These are phyloP conservation scores for Torymus tubicola DNA, from an alignment of 2,888 invertebrate species.

Conservation along the genomic window DNA sequence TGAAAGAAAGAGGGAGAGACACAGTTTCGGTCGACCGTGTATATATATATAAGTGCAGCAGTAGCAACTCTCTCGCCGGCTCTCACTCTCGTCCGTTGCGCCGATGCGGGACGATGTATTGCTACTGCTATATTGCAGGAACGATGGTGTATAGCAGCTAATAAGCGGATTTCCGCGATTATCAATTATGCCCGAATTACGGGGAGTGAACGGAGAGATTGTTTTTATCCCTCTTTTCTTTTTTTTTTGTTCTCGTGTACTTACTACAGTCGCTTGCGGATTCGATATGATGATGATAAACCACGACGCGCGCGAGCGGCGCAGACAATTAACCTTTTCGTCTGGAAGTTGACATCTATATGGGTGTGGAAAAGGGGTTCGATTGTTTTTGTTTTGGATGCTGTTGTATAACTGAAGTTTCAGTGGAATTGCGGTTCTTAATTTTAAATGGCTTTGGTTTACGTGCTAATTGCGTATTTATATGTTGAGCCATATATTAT, in stretches of 20 bases:
- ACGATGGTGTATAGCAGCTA: conserved; percentile 25
- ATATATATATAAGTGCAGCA: not conserved
- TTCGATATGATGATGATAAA: not conserved
- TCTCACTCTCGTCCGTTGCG: not conserved
- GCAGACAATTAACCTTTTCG: too few species aligned
- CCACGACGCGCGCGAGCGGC: too few species aligned
- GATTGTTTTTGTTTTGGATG: too few species aligned
- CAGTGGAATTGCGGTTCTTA: too few species aligned
- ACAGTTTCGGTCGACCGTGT: conserved; percentile 3
- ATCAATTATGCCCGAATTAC: conserved; percentile 52
- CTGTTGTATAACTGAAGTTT: too few species aligned
- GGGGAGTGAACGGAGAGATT: not conserved
- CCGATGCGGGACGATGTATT: not conserved
- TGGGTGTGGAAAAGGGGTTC: too few species aligned
- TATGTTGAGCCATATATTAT: too few species aligned
- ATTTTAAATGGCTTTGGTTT: too few species aligned
- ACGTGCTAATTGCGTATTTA: too few species aligned
- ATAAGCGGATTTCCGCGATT: conserved; percentile 59
- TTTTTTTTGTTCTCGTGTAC: not conserved
- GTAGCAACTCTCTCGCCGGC: not conserved
- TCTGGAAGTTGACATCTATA: too few species aligned
- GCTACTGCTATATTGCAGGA: too few species aligned
- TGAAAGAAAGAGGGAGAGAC: too few species aligned
- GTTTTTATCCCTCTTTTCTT: conserved; percentile 16
- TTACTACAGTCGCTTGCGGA: not conserved